phyloP scores from a whole-genome alignment of 1,140 invertebrate species.

The Sitobion miscanthi region DNA sequence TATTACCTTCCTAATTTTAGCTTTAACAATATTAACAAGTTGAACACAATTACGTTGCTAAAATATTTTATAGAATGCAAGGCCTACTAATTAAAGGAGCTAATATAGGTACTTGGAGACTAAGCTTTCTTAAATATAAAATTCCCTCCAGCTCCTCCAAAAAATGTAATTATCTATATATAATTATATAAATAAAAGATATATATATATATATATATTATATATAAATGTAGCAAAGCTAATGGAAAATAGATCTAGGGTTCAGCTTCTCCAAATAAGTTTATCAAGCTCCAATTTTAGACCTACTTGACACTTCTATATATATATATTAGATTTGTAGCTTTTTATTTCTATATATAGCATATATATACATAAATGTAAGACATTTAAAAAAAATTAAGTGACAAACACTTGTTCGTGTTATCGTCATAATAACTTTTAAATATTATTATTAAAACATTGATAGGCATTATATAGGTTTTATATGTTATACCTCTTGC shows the following conservation, averaged over 20 bases:
- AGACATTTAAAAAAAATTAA: background rate
- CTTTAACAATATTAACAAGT: background rate
- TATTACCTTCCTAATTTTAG: background rate
- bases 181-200: no score
- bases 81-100: background rate
- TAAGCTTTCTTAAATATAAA: background rate
- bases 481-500: conserved; percentile 74
- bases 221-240: no score
- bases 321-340: no score
- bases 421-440: background rate
- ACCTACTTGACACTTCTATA: no score
- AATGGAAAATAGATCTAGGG: no score
- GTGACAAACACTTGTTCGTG: background rate
- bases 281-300: no score
- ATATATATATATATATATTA: no score
- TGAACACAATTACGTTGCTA: background rate
- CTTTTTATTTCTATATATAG: no score
- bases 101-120: no score
- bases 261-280: no score
- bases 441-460: background rate
- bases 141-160: background rate
- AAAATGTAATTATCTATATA: no score
- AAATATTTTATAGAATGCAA: background rate
- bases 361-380: no score
- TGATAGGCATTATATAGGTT: background rate